A percentile compares a stretch with the other conserved stretches of the same genome.
Evolutionary conservation across 1,140 invertebrate genomes (phyloP).

Genomic region (Mamestra configurata): DNA sequence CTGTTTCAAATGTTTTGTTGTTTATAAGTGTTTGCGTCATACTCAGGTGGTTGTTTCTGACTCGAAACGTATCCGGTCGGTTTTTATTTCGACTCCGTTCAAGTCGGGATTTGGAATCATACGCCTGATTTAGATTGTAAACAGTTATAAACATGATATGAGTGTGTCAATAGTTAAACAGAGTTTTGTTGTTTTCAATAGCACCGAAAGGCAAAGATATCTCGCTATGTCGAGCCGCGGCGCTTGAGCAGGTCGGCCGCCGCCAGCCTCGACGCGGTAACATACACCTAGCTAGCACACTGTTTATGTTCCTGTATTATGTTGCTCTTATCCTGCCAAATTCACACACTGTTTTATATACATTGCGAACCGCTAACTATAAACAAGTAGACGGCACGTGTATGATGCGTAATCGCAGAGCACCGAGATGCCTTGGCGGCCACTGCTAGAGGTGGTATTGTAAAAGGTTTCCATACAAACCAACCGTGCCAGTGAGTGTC

Average conservation of each 20-base stretch:
- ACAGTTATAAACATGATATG: not conserved
- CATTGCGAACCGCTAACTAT: conserved; percentile 26
- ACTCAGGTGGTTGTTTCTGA: not conserved
- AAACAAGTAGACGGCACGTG: not conserved
- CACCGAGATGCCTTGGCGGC: too few species aligned
- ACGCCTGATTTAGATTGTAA: not conserved
- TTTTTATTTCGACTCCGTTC: not conserved
- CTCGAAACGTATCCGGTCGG: not conserved
- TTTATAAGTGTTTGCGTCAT: not conserved
- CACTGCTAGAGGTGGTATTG: too few species aligned
- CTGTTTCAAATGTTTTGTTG: not conserved
- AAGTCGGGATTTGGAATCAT: too few species aligned
- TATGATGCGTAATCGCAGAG: not conserved
- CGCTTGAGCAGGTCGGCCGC: conserved; percentile 82
- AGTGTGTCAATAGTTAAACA: not conserved
- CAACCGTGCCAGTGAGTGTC: too few species aligned
- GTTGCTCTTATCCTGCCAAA: conserved; percentile 28
- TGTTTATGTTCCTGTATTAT: conserved; percentile 45
- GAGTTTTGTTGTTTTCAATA: conserved; percentile 73
- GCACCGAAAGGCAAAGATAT: conserved; percentile 85
- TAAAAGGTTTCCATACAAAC: too few species aligned
- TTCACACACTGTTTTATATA: conserved; percentile 40
- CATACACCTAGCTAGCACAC: conserved; percentile 40
- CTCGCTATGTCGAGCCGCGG: conserved; percentile 82
- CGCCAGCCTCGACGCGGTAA: conserved; percentile 82